phyloP scores from a whole-genome alignment of 2,797 vertebrate species.

The Eptatretus atami region DNA sequence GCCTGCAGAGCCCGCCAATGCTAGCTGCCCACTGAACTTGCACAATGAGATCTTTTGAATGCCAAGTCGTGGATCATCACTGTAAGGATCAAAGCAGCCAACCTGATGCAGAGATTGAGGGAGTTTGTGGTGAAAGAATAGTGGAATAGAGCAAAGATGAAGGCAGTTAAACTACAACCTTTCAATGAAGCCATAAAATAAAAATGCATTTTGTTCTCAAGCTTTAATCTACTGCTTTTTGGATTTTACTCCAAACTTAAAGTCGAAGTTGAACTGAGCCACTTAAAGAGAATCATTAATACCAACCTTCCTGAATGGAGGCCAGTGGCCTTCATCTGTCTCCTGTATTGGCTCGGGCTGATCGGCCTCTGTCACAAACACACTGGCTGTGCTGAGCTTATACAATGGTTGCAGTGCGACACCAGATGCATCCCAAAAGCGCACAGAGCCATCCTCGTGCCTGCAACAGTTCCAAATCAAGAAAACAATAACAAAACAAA shows the following conservation, averaged over 20 bases:
- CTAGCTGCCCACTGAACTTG: slow-evolving; percentile 83
- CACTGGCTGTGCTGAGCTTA: slow-evolving; percentile 47
- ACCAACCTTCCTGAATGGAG: slow-evolving; percentile 61
- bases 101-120: slow-evolving; percentile 20
- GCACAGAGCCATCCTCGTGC: slow-evolving; percentile 70
- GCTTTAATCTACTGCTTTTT: too few relatives aligned
- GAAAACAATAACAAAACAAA: not conserved
- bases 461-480: slow-evolving; percentile 13
- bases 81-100: slow-evolving; percentile 85
- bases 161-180: too few relatives aligned
- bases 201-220: too few relatives aligned
- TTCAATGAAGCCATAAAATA: too few relatives aligned
- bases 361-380: slow-evolving; percentile 60
- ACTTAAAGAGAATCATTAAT: not conserved
- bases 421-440: slow-evolving; percentile 88
- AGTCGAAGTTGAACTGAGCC: not conserved
- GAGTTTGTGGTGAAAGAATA: too few relatives aligned
- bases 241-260: too few relatives aligned
- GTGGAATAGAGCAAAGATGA: too few relatives aligned
- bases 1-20: slow-evolving; percentile 80
- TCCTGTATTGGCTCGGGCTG: slow-evolving; percentile 53
- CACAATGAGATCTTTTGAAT: slow-evolving; percentile 94
- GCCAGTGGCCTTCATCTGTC: slow-evolving; percentile 62
- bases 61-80: slow-evolving; percentile 80
- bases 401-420: slow-evolving; percentile 66